phyloP scores from a whole-genome alignment of 2,888 invertebrate species.

The Boloria euphrosyne region DNA sequence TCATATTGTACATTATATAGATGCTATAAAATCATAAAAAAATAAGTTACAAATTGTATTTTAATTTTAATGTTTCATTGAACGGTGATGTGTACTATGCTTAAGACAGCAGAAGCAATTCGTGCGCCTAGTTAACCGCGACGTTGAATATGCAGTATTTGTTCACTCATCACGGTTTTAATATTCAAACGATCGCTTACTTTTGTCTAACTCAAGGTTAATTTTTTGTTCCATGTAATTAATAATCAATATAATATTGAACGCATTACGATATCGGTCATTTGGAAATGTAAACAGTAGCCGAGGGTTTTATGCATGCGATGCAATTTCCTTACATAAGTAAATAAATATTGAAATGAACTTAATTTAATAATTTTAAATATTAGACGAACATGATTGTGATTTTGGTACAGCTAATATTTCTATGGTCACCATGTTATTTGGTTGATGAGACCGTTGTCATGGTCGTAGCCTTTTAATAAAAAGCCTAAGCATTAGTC shows the following conservation, averaged over 20 bases:
- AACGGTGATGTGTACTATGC: background rate
- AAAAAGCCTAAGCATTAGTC: no score
- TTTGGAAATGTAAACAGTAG: conserved; percentile 34
- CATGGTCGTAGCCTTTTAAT: no score
- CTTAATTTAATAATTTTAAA: background rate
- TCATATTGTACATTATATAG: no score
- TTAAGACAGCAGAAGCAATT: conserved; percentile 42
- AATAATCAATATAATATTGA: conserved; percentile 48
- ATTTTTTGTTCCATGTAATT: conserved; percentile 62
- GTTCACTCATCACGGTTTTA: conserved; percentile 63
- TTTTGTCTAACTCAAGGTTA: conserved; percentile 69
- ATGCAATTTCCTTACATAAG: background rate
- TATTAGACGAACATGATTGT: no score
- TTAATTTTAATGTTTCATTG: no score
- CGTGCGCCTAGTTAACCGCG: conserved; percentile 67
- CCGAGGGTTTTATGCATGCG: background rate
- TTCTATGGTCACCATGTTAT: no score
- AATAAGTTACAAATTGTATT: no score
- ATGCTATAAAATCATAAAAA: no score
- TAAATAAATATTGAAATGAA: background rate
- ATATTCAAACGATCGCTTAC: conserved; percentile 72
- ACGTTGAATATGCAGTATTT: conserved; percentile 72
- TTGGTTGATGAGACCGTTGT: no score
- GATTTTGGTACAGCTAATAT: no score
- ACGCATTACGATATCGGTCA: conserved; percentile 31